Conservation (phyloP, 2,888 invertebrate genomes). For the Agapetus fuscipes region DNA sequence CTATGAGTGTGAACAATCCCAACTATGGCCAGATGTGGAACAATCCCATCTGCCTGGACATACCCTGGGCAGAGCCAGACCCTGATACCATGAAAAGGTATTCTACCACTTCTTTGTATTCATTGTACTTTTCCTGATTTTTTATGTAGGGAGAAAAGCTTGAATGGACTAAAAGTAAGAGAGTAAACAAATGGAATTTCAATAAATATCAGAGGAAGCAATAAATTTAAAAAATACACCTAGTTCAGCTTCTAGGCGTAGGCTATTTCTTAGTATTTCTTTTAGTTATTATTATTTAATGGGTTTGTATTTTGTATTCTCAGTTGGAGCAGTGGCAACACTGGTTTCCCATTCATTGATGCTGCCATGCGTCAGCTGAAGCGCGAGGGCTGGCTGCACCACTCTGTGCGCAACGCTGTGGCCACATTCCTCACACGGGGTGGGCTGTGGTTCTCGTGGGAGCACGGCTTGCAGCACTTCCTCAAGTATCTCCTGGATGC, state of each 20-base stretch:
- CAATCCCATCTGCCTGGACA: conserved; percentile 63
- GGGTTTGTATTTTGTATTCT: not conserved
- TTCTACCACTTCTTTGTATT: too few relatives aligned
- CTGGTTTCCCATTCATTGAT: conserved; percentile 65
- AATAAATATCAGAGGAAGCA: too few relatives aligned
- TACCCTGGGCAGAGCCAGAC: conserved; percentile 54
- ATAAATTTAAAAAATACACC: too few relatives aligned
- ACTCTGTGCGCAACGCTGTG: conserved; percentile 59
- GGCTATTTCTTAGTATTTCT: too few relatives aligned
- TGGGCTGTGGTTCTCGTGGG: conserved; percentile 69
- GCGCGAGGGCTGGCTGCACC: conserved; percentile 65
- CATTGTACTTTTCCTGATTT: too few relatives aligned
- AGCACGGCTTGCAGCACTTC: conserved; percentile 57
- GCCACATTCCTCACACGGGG: conserved; percentile 64
- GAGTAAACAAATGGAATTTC: too few relatives aligned
- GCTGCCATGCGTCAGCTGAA: conserved; percentile 63
- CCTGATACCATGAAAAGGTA: conserved; percentile 42
- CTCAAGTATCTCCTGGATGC: conserved; percentile 60
- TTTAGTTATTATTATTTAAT: too few relatives aligned
- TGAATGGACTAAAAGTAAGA: too few relatives aligned
- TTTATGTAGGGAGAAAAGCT: too few relatives aligned
- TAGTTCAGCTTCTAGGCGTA: too few relatives aligned
- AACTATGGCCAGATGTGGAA: conserved; percentile 56
- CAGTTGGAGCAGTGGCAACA: conserved; percentile 52
- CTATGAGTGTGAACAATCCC: conserved; percentile 65